These are phyloP conservation scores for Abscondita cerata DNA, from an alignment of 2,888 invertebrate genomes.

Conservation along the genomic window DNA sequence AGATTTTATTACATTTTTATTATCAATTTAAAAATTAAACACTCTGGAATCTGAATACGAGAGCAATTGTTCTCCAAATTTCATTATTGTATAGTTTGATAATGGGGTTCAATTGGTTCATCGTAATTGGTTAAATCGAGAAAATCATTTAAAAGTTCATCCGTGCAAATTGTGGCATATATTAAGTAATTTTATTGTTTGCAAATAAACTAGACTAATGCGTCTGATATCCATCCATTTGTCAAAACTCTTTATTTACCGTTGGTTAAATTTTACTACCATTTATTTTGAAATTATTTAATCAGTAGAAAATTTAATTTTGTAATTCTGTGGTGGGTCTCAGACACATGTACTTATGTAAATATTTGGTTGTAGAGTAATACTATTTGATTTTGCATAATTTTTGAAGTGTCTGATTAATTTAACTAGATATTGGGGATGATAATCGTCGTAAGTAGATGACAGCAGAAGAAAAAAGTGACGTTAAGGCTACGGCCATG, in stretches of 20 bases:
- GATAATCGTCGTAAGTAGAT: background rate
- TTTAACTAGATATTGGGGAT: constrained; percentile 2
- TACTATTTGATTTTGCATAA: constrained; percentile 2
- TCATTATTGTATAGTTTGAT: background rate
- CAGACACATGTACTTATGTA: constrained; percentile 1
- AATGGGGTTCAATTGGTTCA: background rate
- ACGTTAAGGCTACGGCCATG: constrained; percentile 5
- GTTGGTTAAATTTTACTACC: constrained; percentile 2
- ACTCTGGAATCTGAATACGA: constrained; percentile 2
- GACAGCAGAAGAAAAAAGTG: background rate
- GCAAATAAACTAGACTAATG: background rate
- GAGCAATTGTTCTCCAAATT: background rate
- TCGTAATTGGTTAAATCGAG: constrained; percentile 2
- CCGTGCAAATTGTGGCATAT: background rate
- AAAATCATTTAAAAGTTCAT: background rate
- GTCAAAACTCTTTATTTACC: background rate
- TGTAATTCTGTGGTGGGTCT: constrained; percentile 1
- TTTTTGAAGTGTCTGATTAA: constrained; percentile 2
- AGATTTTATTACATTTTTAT: background rate
- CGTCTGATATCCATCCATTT: too few species aligned
- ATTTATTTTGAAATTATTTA: background rate
- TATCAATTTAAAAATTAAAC: background rate
- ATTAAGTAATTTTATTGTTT: background rate
- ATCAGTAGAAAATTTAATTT: background rate
- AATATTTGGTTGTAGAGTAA: background rate